Evolutionary conservation across 2,113 vertebrate genomes (phyloP).

Genomic region (Harpagus bidentatus): DNA sequence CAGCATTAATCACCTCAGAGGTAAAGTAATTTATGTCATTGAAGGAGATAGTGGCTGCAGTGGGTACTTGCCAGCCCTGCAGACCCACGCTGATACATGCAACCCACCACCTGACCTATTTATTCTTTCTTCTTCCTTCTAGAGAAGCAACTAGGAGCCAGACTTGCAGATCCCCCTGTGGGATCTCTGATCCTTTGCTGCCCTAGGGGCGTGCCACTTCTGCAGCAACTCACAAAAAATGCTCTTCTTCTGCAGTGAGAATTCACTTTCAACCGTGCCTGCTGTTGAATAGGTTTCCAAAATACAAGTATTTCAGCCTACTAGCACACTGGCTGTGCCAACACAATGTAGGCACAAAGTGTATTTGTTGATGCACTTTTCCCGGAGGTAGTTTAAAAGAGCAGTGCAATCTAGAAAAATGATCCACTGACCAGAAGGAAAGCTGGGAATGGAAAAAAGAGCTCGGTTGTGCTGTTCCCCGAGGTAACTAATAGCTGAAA

Average conservation of each 20-base stretch:
- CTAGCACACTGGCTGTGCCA: not conserved
- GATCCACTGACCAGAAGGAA: not conserved
- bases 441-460: not conserved
- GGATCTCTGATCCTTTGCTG: not conserved
- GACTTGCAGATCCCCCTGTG: not conserved
- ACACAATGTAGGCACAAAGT: not conserved
- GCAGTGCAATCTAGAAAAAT: not conserved
- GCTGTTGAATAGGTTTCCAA: not conserved
- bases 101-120: not conserved
- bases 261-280: not conserved
- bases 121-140: not conserved
- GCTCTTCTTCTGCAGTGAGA: not conserved
- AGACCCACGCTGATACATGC: not conserved
- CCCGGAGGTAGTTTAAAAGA: not conserved
- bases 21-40: not conserved
- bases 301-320: not conserved
- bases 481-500: not conserved
- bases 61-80: fast-evolving
- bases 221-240: not conserved
- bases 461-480: not conserved
- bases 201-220: not conserved
- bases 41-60: not conserved
- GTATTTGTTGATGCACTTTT: not conserved
- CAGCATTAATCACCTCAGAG: not conserved
- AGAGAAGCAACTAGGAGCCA: not conserved